phyloP scores from a whole-genome alignment of 2,888 invertebrate genomes.

The Vannuccia rotundouncinata region DNA sequence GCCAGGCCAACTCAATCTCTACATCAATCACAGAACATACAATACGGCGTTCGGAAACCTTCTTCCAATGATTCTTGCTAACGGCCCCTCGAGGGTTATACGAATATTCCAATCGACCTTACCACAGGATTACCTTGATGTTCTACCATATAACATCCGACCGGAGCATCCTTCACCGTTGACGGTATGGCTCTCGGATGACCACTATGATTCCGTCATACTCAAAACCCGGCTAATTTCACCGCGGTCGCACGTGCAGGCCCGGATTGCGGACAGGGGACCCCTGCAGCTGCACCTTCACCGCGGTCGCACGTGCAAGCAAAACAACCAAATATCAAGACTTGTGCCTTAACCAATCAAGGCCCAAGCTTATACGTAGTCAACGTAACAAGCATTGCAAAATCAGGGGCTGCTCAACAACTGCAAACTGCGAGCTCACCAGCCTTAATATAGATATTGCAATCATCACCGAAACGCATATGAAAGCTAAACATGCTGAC shows the following conservation, averaged over 20 bases:
- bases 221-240: background rate
- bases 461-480: background rate
- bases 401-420: background rate
- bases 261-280: background rate
- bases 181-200: background rate
- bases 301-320: background rate
- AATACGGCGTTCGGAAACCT: background rate
- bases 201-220: background rate
- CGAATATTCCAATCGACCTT: background rate
- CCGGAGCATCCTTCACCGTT: background rate
- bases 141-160: background rate
- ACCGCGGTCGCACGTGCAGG: background rate
- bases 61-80: constrained; percentile 15
- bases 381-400: background rate
- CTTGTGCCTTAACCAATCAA: background rate
- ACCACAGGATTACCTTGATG: constrained; percentile 6
- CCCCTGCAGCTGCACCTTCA: background rate
- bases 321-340: background rate
- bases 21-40: constrained; percentile 17
- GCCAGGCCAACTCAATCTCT: background rate
- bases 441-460: background rate
- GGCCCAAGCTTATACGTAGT: background rate
- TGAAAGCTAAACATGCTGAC: background rate
- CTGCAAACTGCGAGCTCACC: background rate
- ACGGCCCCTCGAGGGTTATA: background rate